Evolutionary conservation across 92 coral and sea anemone species (phyloP).

Genomic region (Metridium senile): DNA sequence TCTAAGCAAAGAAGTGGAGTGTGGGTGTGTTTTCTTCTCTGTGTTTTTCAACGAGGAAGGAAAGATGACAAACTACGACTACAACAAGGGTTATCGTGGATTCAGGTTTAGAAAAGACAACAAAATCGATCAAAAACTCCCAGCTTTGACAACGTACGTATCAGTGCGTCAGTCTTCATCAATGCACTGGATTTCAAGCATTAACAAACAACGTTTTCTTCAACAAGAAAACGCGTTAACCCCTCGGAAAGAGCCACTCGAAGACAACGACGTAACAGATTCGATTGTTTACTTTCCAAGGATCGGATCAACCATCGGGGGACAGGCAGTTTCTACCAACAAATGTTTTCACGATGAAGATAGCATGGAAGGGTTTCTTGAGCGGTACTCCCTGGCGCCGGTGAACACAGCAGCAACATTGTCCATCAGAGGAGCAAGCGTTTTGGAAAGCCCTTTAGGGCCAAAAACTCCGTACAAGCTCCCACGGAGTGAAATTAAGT

Average conservation of each 20-base stretch:
- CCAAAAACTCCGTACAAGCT: background rate
- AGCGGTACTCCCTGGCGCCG: conserved; percentile 16
- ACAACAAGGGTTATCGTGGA: conserved; percentile 78
- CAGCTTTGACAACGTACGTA: conserved; percentile 62
- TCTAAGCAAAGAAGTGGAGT: background rate
- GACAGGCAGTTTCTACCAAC: background rate
- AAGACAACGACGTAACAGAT: background rate
- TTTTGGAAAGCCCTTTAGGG: background rate
- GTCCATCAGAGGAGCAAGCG: background rate
- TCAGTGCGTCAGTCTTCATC: conserved; percentile 46
- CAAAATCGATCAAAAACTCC: conserved; percentile 54
- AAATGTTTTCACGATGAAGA: conserved; percentile 10
- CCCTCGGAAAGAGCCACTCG: background rate
- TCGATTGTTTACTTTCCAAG: conserved; percentile 31
- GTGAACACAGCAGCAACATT: conserved; percentile 7
- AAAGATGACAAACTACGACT: conserved; percentile 75
- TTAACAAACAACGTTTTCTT: conserved; percentile 31
- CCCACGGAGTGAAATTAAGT: conserved; percentile 1
- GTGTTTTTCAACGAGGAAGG: background rate
- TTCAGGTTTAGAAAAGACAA: conserved; percentile 66
- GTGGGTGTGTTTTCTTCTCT: background rate
- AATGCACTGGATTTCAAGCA: conserved; percentile 42
- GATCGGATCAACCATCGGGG: conserved; percentile 12
- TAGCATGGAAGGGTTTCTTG: conserved; percentile 21
- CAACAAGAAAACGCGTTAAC: background rate